Percentiles rank a stretch among this genome's conserved stretches.
These are phyloP conservation scores for Rhagonycha lutea DNA, from an alignment of 2,888 invertebrate genomes.

Conservation along the genomic window DNA sequence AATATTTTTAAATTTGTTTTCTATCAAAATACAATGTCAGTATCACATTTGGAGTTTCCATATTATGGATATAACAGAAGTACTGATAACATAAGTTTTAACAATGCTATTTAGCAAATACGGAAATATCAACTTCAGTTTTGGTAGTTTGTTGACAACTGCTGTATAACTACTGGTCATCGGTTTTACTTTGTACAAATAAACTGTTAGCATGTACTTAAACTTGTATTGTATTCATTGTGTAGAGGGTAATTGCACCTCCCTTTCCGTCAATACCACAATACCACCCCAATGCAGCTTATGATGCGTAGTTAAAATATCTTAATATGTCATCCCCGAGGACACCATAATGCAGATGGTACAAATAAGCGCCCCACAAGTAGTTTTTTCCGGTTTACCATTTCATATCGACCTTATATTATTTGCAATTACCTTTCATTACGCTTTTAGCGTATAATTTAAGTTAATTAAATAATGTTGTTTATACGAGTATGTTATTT, in stretches of 20 bases:
- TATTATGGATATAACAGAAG: neutral
- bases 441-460: constrained; percentile 15
- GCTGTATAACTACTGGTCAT: constrained; percentile 15
- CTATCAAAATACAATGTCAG: neutral
- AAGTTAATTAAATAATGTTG: neutral
- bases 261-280: constrained; percentile 28
- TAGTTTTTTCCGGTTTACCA: constrained; percentile 43
- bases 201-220: constrained; percentile 31
- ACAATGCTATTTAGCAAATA: neutral
- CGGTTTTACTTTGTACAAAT: constrained; percentile 18
- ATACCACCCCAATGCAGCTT: constrained; percentile 28
- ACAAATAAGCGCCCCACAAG: constrained; percentile 38
- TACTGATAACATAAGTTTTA: neutral
- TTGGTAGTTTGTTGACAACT: constrained; percentile 11
- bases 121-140: neutral
- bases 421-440: constrained; percentile 3
- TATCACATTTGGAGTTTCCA: neutral
- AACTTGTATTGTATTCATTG: constrained; percentile 25
- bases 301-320: constrained; percentile 21
- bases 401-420: neutral
- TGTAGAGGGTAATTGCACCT: constrained; percentile 30
- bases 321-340: constrained; percentile 25
- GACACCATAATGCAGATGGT: constrained; percentile 34
- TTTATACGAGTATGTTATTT: no score
- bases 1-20: constrained; percentile 1